A percentile compares a stretch with the other conserved stretches of the same genome.
Conservation (phyloP, 2,797 vertebrate genomes). For the Hypotaenidia philippensis region DNA sequence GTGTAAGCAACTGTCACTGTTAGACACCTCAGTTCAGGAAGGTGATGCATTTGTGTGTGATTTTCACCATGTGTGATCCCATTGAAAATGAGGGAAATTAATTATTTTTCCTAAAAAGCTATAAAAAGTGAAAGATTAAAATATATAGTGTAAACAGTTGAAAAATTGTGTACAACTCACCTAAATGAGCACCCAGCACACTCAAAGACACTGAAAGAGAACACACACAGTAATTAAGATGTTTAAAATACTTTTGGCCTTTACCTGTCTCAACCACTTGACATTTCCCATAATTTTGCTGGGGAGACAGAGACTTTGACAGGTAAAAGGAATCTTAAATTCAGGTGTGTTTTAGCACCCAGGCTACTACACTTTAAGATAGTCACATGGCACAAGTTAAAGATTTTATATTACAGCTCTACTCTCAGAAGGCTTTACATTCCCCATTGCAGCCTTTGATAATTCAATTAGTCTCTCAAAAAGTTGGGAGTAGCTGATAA, state of each 20-base stretch:
- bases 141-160: background rate
- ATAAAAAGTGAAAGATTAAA: background rate
- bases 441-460: conserved; percentile 52
- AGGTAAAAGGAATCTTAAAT: background rate
- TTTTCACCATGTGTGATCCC: background rate
- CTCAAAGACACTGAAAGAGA: background rate
- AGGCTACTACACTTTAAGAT: background rate
- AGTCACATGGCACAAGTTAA: conserved; percentile 10
- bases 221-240: background rate
- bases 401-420: conserved; percentile 51
- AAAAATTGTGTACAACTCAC: background rate
- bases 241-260: background rate
- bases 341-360: background rate
- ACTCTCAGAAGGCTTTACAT: conserved; percentile 43
- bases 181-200: background rate
- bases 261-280: background rate
- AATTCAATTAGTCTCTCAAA: conserved; percentile 64
- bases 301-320: background rate
- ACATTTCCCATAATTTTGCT: background rate
- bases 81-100: background rate
- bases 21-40: background rate
- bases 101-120: background rate
- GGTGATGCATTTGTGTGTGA: background rate
- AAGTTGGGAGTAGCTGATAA: conserved; percentile 57
- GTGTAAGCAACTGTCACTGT: background rate